Evolutionary conservation across 2,888 invertebrate species (phyloP), one percentile per base, ranked within the genome.

Genomic region (Rosalia funebris): DNA sequence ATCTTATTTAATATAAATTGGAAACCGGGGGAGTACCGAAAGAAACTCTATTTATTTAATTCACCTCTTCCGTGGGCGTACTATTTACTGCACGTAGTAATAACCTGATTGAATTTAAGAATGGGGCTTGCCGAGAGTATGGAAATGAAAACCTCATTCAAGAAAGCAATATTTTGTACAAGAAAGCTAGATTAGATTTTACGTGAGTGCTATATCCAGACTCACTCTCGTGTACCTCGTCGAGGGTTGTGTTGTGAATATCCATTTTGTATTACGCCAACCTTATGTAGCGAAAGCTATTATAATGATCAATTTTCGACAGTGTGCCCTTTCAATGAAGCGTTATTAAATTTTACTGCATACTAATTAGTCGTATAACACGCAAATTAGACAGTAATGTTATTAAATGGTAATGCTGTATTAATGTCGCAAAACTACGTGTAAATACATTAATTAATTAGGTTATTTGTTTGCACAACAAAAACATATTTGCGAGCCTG

Each of bases 131-230:
- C 16, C 32, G 36, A n/a, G 54, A 34, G 55, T 46, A 45, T 34
- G 32, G 45, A 45, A 55, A 55, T 46, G 55, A 39, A 34, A 55
- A 45, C 16, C 45, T 36, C 37, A 55, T 55, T 55, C 55, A 46
- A 44, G 46, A 55, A 55, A 46, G 46, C 46, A 55, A 55, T 55
- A 55, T 55, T 46, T 55, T 36, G 55, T 16, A 55, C 25, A 42
- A 16, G 44, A 46, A 45, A 37, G 20, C 16, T 9, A 11, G 53
- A 53, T 53, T 53, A 44, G 12, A 36, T 45, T 55, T 36, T 55
- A 12, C 4, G 25, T 25, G 55, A 55, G 55, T 37, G 34, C 34
- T 45, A 45, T 45, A 37, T 36, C 20, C n/a, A 10, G 37, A 37
- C 45, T 42, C 34, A 14, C 16, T 45, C 55, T 45, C 36, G 7